Conservation (phyloP, 2,888 invertebrate genomes). For the Archips xylosteana region DNA sequence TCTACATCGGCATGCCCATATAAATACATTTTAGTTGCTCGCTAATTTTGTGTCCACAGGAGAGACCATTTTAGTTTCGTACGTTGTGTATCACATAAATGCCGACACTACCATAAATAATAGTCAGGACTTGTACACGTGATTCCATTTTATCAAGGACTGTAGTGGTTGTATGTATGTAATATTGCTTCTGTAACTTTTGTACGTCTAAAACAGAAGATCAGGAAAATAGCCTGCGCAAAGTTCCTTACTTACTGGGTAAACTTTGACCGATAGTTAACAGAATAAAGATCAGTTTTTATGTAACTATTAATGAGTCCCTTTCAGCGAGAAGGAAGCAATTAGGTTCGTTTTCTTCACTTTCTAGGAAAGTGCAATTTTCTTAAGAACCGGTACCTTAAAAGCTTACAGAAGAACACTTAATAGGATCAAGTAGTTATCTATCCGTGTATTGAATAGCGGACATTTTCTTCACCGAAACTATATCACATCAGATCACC, state of each 20-base stretch:
- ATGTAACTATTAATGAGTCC: slow-evolving; percentile 35
- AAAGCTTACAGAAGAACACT: neutral
- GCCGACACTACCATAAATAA: too few relatives aligned
- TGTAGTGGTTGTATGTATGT: neutral
- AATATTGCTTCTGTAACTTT: neutral
- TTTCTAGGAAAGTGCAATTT: slow-evolving; percentile 19
- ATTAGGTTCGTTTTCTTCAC: slow-evolving; percentile 31
- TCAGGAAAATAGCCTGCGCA: slow-evolving; percentile 18
- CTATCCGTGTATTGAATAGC: neutral
- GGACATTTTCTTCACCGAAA: too few relatives aligned
- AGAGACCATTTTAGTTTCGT: too few relatives aligned
- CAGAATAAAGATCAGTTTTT: slow-evolving; percentile 40
- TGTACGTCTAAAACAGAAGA: slow-evolving; percentile 18
- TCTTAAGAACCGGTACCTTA: neutral
- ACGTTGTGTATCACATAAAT: too few relatives aligned
- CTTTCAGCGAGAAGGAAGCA: slow-evolving; percentile 22
- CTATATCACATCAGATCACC: too few relatives aligned
- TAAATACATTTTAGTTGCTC: too few relatives aligned
- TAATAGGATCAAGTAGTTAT: neutral
- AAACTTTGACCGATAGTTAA: slow-evolving; percentile 40
- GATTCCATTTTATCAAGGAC: too few relatives aligned
- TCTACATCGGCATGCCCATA: too few relatives aligned
- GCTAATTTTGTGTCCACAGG: too few relatives aligned
- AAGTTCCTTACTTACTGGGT: slow-evolving; percentile 34
- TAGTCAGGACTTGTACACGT: too few relatives aligned